Base-by-base conservation (phyloP, 2,888 invertebrate genomes). In the Operophtera brumata region DNA sequence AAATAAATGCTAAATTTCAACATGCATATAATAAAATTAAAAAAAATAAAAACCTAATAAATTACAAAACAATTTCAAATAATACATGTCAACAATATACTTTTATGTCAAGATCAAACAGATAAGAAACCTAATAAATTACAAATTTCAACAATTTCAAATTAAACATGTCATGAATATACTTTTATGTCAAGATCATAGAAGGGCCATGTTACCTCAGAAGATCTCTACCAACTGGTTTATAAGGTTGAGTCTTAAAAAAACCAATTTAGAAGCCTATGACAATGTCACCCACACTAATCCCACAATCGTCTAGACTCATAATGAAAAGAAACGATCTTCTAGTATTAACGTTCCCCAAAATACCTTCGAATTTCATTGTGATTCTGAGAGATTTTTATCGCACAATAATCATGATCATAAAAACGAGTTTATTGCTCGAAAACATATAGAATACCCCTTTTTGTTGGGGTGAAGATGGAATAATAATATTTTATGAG, bases 401-500 rank as follows among this genome's bases (percentile, higher is more conserved):
- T 57, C 52, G 52, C 52, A 48, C 45, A 57, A 57, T 57, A 57
- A 57, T 57, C 57, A 57, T 52, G 57, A 57, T 41, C 57, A 57
- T 57, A 57, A 57, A 56, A 57, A 48, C 44, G 48, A 52, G 52
- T 57, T 57, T 57, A 57, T 57, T 54, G 54, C 54, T 50, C 32
- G 50, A 57, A 54, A 57, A 54, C 57, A 57, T 57, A 53, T 47
- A 52, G 52, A 57, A 52, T 57, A 57, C 57, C 57, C 57, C 51
- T 56, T 56, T 51, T 56, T 56, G 56, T 51, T 56, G 46, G 52
- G 57, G 48, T 47, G 47, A 42, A 53, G 57, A 57, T 57, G 52
- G 57, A 45, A 46, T 47, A 57, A 55, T 55, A 55, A 57, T 57
- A 57, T 53, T 57, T 57, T 57, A 57, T 57, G 52, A 52, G 57